phyloP scores from a whole-genome alignment of 2,888 invertebrate species.

The Acronicta psi region DNA sequence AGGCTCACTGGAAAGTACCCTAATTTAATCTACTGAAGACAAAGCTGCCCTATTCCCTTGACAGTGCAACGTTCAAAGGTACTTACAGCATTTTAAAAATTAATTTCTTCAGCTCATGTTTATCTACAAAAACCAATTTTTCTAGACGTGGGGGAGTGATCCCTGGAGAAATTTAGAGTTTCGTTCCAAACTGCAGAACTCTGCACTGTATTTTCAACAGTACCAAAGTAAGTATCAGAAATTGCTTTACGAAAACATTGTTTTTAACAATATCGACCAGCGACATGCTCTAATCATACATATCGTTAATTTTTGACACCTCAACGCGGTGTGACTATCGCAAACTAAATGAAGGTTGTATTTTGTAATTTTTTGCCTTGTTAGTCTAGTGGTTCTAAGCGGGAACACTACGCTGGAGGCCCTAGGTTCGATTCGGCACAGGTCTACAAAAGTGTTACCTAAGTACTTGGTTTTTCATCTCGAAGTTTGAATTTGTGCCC shows the following conservation, averaged over 20 bases:
- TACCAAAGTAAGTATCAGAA: conserved; percentile 10
- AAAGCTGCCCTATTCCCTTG: conserved; percentile 34
- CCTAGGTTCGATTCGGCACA: too few relatives aligned
- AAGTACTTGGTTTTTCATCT: too few relatives aligned
- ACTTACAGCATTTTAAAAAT: conserved; percentile 44
- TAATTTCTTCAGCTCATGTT: conserved; percentile 55
- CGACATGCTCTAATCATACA: neutral
- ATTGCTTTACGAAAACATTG: conserved; percentile 32
- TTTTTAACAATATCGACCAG: neutral
- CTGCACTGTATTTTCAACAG: conserved; percentile 31
- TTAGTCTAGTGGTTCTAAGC: too few relatives aligned
- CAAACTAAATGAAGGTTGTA: too few relatives aligned
- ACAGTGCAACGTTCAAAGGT: conserved; percentile 16
- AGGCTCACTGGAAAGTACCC: too few relatives aligned
- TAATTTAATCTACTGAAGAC: conserved; percentile 12
- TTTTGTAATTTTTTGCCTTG: too few relatives aligned
- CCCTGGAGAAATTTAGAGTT: conserved; percentile 57
- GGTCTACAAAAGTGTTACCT: too few relatives aligned
- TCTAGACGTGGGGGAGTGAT: conserved; percentile 42
- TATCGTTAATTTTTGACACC: neutral
- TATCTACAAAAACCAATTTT: conserved; percentile 53
- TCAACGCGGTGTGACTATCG: too few relatives aligned
- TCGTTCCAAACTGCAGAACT: conserved; percentile 54
- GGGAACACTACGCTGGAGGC: too few relatives aligned
- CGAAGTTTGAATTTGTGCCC: too few relatives aligned